Evolutionary conservation across 2,888 invertebrate genomes (phyloP), one percentile per base, ranked within the genome.

Genomic region (Gari tellinella): DNA sequence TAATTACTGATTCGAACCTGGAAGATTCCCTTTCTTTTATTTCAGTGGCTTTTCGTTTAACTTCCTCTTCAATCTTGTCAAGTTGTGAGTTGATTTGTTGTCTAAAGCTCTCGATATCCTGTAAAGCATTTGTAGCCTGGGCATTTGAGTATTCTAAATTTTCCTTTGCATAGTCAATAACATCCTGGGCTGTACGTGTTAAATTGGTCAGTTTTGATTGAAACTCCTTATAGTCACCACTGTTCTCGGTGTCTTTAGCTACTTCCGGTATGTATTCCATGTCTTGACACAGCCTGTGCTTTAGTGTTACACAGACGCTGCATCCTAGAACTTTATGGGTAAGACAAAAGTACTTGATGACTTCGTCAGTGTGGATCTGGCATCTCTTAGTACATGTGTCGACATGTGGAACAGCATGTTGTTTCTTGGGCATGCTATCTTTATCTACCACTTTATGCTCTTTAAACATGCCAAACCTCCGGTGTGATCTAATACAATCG

Each of bases 241-340:
- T 21, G 12, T 2, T 21, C 17, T 19, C 46, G 1, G 12, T 21
- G 1, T 46, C 12, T 12, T 19, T 15, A 10, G 49, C 19, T n/a
- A n/a, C 46, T n/a, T n/a, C n/a, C 19, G 49, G 61, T 8, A 61
- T 61, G 21, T 61, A 61, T 14, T 40, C 61, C 17, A 61, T 21
- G n/a, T 49, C 19, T n/a, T n/a, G n/a, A 17, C 61, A 61, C 2
- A 41, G 5, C 37, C 40, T 40, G 25, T 61, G 61, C n/a, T 49
- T n/a, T 7, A 61, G 26, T 4, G 61, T 49, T 12, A 61, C 41
- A 40, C 61, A 61, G 4, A 49, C 51, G 21, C 21, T 8, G 17
- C 61, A 61, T 17, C 17, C 61, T 1, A 61, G 26, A 21, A 23
- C 38, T 15, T 61, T 41, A 38, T 61, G 61, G 23, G 2, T 14